Evolutionary conservation across 2,797 vertebrate genomes (phyloP), one percentile per base, ranked within the genome.

Genomic region (Peromyscus attwateri): DNA sequence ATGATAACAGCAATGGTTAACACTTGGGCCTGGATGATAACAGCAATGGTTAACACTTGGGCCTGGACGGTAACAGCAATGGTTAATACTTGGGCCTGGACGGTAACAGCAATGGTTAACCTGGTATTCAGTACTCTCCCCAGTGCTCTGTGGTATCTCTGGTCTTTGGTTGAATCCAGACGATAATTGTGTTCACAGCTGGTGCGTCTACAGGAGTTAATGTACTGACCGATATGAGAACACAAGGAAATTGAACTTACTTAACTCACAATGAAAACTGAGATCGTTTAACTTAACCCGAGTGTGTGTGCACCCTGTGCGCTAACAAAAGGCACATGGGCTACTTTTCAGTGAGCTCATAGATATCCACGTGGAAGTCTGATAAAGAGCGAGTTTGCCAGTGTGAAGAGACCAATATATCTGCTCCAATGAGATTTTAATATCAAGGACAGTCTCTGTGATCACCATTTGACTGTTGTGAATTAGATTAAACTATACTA

Each of bases 401-500:
- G n/a, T 52, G 94, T 82, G 55, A 25, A 88, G 25, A 16, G 49
- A 37, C 43, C 57, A 80, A 71, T 46, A 73, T 7, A 16, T 64
- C 91, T 83, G 88, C 75, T 91, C 83, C 82, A 55, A 27, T 77
- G 73, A 34, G 40, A 55, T 3, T 29, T 85, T 85, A 40, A 2
- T 21, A 43, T 76, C 87, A 94, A 19, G 6, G 81, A 75, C 16
- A 83, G 52, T 87, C 29, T 62, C 14, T 57, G 21, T 91, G 11
- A 88, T 90, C 43, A 84, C 10, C 40, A 57, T 55, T 31, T 79
- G 76, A 77, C 6, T 49, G 25, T 6, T 91, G 40, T 62, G 29
- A 76, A 71, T 80, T 83, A 82, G 87, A 95, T 40, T 31, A 37
- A 97, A 92, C n/a, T 57, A 77, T 14, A 75, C 25, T 49, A 29